A percentile compares a stretch with the other conserved stretches of the same genome.
Conservation (phyloP, 2,888 invertebrate species). For the Dioctria rufipes region DNA sequence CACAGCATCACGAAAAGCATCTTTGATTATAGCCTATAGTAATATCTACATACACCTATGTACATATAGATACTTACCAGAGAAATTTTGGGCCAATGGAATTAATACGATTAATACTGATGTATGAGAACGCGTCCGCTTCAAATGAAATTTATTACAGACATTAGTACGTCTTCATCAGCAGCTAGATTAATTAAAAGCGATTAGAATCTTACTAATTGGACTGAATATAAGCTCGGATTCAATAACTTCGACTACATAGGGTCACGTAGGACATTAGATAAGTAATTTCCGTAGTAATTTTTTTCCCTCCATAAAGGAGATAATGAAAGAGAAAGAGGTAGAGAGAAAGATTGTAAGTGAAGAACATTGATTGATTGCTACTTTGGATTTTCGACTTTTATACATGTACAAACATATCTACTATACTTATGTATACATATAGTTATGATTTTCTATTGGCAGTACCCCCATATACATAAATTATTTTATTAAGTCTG, state of each 20-base stretch:
- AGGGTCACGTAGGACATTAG: too few species aligned
- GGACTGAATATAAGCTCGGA: conserved; percentile 17
- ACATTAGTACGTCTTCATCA: conserved; percentile 17
- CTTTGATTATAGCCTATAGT: conserved; percentile 6
- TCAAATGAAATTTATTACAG: conserved; percentile 14
- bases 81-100: conserved; percentile 4
- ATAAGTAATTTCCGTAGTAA: too few species aligned
- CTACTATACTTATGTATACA: too few species aligned
- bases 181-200: conserved; percentile 26
- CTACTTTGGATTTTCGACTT: too few species aligned
- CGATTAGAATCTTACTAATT: conserved; percentile 39
- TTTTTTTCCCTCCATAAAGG: too few species aligned
- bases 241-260: conserved; percentile 11
- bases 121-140: not conserved
- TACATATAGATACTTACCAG: not conserved
- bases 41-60: not conserved
- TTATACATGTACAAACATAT: too few species aligned
- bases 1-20: conserved; percentile 5
- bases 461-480: too few species aligned
- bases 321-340: too few species aligned
- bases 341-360: too few species aligned
- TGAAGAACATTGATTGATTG: too few species aligned
- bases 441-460: too few species aligned
- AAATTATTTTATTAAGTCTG: too few species aligned
- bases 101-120: conserved; percentile 26